Base-by-base conservation (phyloP, 2,797 vertebrate genomes). In the Gadopsis marmoratus region DNA sequence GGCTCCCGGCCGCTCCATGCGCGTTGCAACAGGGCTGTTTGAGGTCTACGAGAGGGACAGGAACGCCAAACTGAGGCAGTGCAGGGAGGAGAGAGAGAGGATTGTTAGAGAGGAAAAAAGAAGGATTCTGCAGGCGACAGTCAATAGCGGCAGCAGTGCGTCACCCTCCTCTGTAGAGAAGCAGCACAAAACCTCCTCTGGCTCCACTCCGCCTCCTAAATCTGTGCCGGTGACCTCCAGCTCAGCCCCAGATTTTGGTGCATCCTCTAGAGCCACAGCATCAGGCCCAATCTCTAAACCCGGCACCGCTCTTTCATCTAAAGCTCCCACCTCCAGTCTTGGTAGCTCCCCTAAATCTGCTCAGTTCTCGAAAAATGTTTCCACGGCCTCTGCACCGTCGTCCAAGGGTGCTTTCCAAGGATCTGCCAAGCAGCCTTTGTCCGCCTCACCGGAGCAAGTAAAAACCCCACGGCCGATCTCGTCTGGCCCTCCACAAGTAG, bases 91-190 rank as follows among this genome's bases (percentile, higher is more conserved):
- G 83, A 93, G 98, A 56, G 97, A 99, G 89, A 92, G 96, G 90
- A 98, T 99, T 21, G 92, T 99, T 16, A 93, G 96, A 10, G 97
- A 98, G 88, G 98, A 99, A 86, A 98, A 97, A 85, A 93, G 96
- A n/a, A 92, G 96, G 80, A 95, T 97, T 60, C 92, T 97, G 45
- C 95, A 94, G 73, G 92, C 93, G 4, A 51, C 90, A 0, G 91
- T 89, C 23, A 95, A 95, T 33, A 89, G 85, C 79, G 78, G 86
- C 77, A 64, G 82, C 75, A 78, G 83, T 58, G 65, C 45, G 2
- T 69, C 90, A 5, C 60, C 89, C 81, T 7, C 94, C 90, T 23
- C 81, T 88, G 72, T 58, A 75, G 86, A 84, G 48, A 82, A 78
- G 72, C 58, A 84, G 65, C 79, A 91, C 54, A 80, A 86, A 83